These are phyloP conservation scores for Steinernema scapterisci DNA, from an alignment of 2,888 invertebrate genomes.

Conservation along the genomic window DNA sequence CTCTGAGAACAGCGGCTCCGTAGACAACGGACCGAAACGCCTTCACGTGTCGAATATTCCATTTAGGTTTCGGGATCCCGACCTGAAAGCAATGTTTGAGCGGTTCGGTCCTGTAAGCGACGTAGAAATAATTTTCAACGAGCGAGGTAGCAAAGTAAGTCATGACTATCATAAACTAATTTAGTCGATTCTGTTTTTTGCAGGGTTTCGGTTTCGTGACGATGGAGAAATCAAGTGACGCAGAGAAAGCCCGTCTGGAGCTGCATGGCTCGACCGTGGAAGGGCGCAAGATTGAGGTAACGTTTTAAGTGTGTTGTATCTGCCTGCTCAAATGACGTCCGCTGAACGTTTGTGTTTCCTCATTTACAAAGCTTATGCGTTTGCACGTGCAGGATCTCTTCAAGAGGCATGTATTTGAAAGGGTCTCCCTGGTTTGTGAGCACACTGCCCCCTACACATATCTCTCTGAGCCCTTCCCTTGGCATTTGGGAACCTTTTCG, in stretches of 20 bases:
- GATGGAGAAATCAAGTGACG: conserved; percentile 99
- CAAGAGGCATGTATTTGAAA: conserved; percentile 18
- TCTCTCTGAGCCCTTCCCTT: too few relatives aligned
- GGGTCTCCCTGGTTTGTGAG: not conserved
- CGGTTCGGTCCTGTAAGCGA: conserved; percentile 98
- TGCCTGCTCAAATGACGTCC: not conserved
- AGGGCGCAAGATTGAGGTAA: conserved; percentile 99
- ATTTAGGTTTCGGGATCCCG: conserved; percentile 97
- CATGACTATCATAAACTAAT: not conserved
- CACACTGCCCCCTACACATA: not conserved
- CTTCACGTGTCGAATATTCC: conserved; percentile 99
- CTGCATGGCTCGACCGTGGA: conserved; percentile 99
- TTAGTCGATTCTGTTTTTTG: conserved; percentile 73
- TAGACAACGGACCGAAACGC: conserved; percentile 73
- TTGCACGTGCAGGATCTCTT: conserved; percentile 48
- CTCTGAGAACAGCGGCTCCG: conserved; percentile 4
- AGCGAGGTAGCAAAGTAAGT: conserved; percentile 94
- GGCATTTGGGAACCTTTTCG: not conserved
- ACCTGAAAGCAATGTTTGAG: conserved; percentile 80
- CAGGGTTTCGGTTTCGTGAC: conserved; percentile 99
- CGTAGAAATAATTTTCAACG: conserved; percentile 99
- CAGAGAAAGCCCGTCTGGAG: conserved; percentile 99
- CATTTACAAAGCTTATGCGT: conserved; percentile 7
- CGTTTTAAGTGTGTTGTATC: conserved; percentile 15
- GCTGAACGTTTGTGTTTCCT: conserved; percentile 9